Evolutionary conservation across 2,888 invertebrate genomes (phyloP), one percentile per base, ranked within the genome.

Genomic region (Acanthopleura granulata): DNA sequence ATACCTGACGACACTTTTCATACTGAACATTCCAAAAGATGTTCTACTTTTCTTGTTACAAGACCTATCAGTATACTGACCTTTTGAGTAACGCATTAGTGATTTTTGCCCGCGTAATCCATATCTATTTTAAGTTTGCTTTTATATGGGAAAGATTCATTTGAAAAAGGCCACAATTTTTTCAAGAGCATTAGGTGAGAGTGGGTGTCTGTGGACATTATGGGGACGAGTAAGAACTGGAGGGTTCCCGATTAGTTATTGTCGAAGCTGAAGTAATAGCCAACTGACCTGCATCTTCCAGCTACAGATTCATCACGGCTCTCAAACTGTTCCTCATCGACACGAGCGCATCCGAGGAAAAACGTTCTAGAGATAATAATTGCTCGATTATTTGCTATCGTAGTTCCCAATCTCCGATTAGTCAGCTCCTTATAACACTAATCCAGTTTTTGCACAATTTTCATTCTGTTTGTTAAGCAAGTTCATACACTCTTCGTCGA

Each of bases 241-340:
- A 18, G 18, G 18, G 18, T 22, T 57, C n/a, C 18, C 3, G 57
- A 18, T 57, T 3, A 57, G 12, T 57, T 57, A 57, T 57, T 57
- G 57, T 22, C 12, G n/a, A 22, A 12, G 3, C 57, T n/a, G 57
- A 57, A 57, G 22, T 57, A 57, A 57, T 57, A 57, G 57, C 57
- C 12, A 12, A 57, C 18, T 12, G 57, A 4, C 6, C 40, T n/a
- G 22, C 12, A 57, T 57, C 57, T 57, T 12, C 57, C 18, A 57
- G 57, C 57, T n/a, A 57, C 57, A 57, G 57, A 57, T 57, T 57
- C 57, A 22, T 57, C 57, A 57, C 57, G 57, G 22, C 18, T 57
- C 18, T 18, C n/a, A 57, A 57, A 57, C 12, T 57, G 22, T 57
- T 57, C 12, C 57, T 57, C 22, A 57, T 57, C 57, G 57, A 40